Evolutionary conservation across 2,888 invertebrate species (phyloP), one percentile per base, ranked within the genome.

Genomic region (Quadriops clusia): DNA sequence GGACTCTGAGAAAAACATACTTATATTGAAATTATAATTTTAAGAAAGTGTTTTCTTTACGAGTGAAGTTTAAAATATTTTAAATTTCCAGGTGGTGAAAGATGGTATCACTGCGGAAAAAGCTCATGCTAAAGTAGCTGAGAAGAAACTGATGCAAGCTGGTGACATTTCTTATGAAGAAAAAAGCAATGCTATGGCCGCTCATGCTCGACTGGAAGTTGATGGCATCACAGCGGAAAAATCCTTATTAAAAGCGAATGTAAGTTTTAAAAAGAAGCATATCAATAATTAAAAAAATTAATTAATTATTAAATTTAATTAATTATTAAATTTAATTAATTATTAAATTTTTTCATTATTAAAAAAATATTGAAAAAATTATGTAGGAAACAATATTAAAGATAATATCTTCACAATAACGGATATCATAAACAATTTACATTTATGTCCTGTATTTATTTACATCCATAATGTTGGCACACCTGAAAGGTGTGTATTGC

Each of bases 141-240:
- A 79, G 58, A 69, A 72, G 63, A 76, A 77, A 56, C 69, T 80
- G 32, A 58, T 89, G 37, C 83, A 86, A 54, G 70, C 86, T 14
- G 85, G 84, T 18, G 86, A 86, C 51, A 61, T 86, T 45, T 80
- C 80, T 36, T 86, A 82, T 57, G 79, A 83, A 49, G 83, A 84
- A 60, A 76, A 77, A 41, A 77, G 73, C 49, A 77, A 83, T 22
- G 78, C 82, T 21, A 77, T 81, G 15, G 83, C 86, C 9, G 72
- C 79, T 40, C 73, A 79, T 44, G 79, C 85, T 40, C 68, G 83
- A 42, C 63, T 87, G 39, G 86, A 87, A 60, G 69, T 85, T 37
- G 86, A 87, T 53, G 87, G 87, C 23, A 71, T 87, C 37, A 80
- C 81, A 13, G 80, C 87, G 2, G 86, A 90, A 62, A 83, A 87